Base-by-base conservation (phyloP, 1,140 invertebrate genomes). In the Centruroides sculpturatus region DNA sequence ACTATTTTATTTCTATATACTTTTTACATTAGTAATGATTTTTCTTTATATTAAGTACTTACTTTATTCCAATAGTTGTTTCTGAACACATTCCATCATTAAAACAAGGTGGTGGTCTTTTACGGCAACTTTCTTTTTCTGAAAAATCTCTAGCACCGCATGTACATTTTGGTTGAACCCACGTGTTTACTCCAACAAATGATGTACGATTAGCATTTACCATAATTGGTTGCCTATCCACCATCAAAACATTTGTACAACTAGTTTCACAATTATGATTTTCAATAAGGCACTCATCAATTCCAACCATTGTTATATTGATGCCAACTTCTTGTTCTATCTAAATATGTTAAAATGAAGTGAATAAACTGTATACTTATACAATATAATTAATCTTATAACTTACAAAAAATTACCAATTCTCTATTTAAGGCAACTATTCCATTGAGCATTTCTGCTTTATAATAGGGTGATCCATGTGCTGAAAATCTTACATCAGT, bases 191-290 rank as follows among this genome's bases (percentile, higher is more conserved):
- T 13, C 93, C 92, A 23, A 98, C 91, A 47, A 98, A 76, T 0
- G 93, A 85, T 0, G 94, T 97, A 74, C 89, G 92, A 71, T 98
- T 98, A 9, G 94, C 87, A 76, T 98, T 98, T 0, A 98, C 90
- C 82, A 95, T 88, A 66, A 94, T 92, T 0, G 93, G 93, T 59
- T 92, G 75, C 59, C 84, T 82, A 72, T 86, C 91, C 57, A 95
- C 90, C 67, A 92, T 88, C 35, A 96, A 75, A 41, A 83, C 81
- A 75, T 95, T 98, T 1, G 91, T 93, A 75, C 95, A 98, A 57
- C 92, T 94, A 5, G 89, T 89, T 23, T 65, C 64, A 75, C 95
- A 92, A 76, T 93, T 97, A 69, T 91, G 85, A 71, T 63, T 92
- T 76, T 95, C 92, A 71, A 93, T 90, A 41, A 95, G 77, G 74